phyloP scores from a whole-genome alignment of 2,113 vertebrate species.

The Anguilla rostrata region DNA sequence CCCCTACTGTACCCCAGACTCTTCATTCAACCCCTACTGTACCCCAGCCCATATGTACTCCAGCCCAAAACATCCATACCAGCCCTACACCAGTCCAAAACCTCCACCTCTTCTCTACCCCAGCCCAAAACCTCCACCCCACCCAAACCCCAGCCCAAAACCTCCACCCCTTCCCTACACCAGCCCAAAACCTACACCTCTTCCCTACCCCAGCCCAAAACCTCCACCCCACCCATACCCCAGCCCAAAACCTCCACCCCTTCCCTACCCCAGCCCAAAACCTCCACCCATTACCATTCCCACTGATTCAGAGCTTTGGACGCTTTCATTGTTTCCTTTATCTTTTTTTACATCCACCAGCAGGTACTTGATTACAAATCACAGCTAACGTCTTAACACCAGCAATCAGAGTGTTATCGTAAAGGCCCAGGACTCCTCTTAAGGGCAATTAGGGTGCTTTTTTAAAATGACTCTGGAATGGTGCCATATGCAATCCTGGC shows the following conservation, averaged over 20 bases:
- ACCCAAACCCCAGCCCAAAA: not conserved
- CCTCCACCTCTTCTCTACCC: too few relatives aligned
- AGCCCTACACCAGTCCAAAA: too few relatives aligned
- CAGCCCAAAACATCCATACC: too few relatives aligned
- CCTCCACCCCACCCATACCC: too few relatives aligned
- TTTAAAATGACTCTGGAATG: constrained; percentile 31
- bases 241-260: too few relatives aligned
- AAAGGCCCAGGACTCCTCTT: constrained; percentile 28
- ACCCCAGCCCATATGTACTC: not conserved
- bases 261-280: not conserved
- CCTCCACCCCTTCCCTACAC: not conserved
- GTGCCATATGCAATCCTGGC: constrained; percentile 37
- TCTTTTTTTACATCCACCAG: constrained; percentile 29
- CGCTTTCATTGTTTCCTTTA: constrained; percentile 31
- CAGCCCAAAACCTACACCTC: too few relatives aligned
- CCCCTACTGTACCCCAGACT: too few relatives aligned
- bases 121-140: too few relatives aligned
- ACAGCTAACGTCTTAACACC: constrained; percentile 28
- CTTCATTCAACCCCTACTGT: too few relatives aligned
- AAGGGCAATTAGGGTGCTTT: constrained; percentile 20
- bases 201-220: too few relatives aligned
- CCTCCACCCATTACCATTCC: not conserved
- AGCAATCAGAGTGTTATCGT: constrained; percentile 40
- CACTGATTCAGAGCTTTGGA: constrained; percentile 24
- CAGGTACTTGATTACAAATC: constrained; percentile 43